Evolutionary conservation across 2,113 vertebrate species (phyloP).

Genomic region (Gnathochromis pfefferi): DNA sequence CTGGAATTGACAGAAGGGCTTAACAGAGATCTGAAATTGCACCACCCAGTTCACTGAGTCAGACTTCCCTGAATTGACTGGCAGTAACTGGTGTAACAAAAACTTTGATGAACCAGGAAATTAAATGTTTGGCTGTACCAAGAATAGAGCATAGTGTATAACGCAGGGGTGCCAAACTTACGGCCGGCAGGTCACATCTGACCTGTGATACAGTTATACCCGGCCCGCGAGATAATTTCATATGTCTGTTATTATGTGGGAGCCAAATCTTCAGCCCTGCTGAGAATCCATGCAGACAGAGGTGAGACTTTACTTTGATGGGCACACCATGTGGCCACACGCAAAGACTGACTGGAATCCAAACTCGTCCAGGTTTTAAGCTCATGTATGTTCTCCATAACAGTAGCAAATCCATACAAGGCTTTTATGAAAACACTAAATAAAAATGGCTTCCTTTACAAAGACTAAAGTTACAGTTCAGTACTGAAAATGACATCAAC

Average conservation of each 20-base stretch:
- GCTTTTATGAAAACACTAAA: not conserved
- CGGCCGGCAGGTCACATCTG: not conserved
- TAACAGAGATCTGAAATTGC: not conserved
- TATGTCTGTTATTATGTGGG: not conserved
- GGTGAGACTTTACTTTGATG: not conserved
- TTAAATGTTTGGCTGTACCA: not conserved
- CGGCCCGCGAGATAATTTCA: not conserved
- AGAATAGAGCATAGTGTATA: not conserved
- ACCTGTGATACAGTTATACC: not conserved
- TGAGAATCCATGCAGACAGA: not conserved
- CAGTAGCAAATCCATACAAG: not conserved
- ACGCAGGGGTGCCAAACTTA: not conserved
- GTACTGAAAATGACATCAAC: not conserved
- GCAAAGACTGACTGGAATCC: not conserved
- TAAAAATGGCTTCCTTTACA: not conserved
- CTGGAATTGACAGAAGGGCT: not conserved
- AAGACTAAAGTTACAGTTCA: not conserved
- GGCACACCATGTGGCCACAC: not conserved
- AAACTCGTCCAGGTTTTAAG: not conserved
- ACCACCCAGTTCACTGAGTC: not conserved
- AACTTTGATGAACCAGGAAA: not conserved
- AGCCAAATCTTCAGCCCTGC: not conserved
- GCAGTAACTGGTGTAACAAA: not conserved
- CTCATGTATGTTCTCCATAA: not conserved
- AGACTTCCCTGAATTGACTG: not conserved